phyloP scores from a whole-genome alignment of 2,113 vertebrate species.

The Peucedramus taeniatus region DNA sequence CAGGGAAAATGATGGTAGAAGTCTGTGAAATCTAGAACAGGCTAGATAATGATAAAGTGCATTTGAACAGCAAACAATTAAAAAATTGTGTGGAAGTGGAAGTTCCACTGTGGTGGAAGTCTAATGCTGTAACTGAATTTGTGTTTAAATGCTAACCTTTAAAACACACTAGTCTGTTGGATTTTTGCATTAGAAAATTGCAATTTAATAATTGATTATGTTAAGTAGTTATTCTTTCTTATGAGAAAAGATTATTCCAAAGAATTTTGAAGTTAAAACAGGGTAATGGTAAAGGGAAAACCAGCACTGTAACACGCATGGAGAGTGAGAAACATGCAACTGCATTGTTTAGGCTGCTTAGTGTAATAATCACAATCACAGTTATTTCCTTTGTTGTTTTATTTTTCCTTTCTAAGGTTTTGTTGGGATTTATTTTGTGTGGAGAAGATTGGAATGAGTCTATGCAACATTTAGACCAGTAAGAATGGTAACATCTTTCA shows the following conservation, averaged over 20 bases:
- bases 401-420: not conserved
- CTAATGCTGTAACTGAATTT: too few relatives aligned
- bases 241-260: not conserved
- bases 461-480: not conserved
- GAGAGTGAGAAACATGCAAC: not conserved
- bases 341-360: not conserved
- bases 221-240: not conserved
- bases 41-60: not conserved
- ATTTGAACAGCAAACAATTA: not conserved
- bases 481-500: not conserved
- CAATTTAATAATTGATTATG: not conserved
- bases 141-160: not conserved
- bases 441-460: not conserved
- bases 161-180: not conserved
- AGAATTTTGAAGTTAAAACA: not conserved
- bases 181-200: not conserved
- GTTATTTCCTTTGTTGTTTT: not conserved
- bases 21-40: constrained; percentile 31
- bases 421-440: not conserved
- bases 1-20: constrained; percentile 2
- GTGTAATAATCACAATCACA: not conserved
- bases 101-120: not conserved
- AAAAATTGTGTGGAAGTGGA: too few relatives aligned
- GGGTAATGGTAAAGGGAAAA: not conserved
- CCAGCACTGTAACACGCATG: not conserved